phyloP scores from a whole-genome alignment of 2,888 invertebrate species.

The Zhuqinia jingwanae region DNA sequence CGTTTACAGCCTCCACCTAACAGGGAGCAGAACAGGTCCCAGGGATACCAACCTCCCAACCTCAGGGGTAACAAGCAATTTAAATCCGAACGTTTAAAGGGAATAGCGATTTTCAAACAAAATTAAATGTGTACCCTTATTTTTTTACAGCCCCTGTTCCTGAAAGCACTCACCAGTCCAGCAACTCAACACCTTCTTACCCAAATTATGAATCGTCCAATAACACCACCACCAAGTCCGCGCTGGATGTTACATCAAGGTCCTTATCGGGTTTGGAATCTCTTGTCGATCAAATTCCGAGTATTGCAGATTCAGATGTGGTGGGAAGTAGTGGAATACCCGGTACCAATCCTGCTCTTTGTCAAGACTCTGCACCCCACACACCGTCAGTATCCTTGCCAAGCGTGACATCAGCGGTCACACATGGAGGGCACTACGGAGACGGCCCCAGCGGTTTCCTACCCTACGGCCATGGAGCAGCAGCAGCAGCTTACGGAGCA shows the following conservation, averaged over 20 bases:
- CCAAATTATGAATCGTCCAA: constrained; percentile 75
- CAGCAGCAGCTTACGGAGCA: constrained; percentile 73
- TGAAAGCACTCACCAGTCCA: constrained; percentile 57
- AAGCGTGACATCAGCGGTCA: constrained; percentile 66
- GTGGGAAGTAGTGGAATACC: constrained; percentile 67
- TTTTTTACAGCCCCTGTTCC: constrained; percentile 27
- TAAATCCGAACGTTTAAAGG: too few relatives aligned
- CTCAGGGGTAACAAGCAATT: constrained; percentile 67
- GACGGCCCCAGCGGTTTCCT: constrained; percentile 77
- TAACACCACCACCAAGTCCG: constrained; percentile 85
- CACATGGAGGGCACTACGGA: constrained; percentile 70
- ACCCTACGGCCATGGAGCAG: constrained; percentile 75
- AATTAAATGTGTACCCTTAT: neutral
- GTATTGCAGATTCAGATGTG: constrained; percentile 88
- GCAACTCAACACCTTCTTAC: constrained; percentile 57
- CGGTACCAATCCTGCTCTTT: constrained; percentile 64
- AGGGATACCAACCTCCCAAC: constrained; percentile 69
- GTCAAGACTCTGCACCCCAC: constrained; percentile 73
- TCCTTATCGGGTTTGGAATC: constrained; percentile 90
- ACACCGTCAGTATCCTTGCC: constrained; percentile 69
- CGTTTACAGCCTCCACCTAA: constrained; percentile 71
- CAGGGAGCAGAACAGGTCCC: constrained; percentile 60
- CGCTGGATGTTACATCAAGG: constrained; percentile 80
- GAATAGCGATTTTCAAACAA: too few relatives aligned
- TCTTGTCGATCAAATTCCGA: constrained; percentile 94